Evolutionary conservation across 2,113 vertebrate genomes (phyloP).

Genomic region (Bombycilla garrulus): DNA sequence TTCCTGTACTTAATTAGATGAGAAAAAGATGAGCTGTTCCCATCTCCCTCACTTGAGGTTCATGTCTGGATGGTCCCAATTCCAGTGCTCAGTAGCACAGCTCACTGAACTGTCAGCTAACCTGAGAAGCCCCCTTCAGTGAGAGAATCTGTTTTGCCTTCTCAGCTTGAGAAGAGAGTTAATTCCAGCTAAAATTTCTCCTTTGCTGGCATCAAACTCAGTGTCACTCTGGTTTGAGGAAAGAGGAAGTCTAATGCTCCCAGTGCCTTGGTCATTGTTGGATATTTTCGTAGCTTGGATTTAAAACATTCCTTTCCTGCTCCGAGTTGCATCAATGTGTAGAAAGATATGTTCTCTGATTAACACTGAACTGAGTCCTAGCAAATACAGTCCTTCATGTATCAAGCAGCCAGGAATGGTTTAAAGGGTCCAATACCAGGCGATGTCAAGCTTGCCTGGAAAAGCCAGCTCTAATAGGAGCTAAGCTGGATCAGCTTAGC

Average conservation of each 20-base stretch:
- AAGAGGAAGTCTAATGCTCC: not conserved
- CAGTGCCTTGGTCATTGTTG: not conserved
- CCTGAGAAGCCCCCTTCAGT: not conserved
- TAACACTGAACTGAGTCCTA: not conserved
- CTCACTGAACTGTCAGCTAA: not conserved
- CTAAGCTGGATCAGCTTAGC: not conserved
- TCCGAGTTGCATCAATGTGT: not conserved
- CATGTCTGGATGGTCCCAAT: not conserved
- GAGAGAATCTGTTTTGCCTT: not conserved
- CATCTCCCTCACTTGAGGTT: not conserved
- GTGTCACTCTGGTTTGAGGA: not conserved
- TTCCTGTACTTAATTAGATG: slow-evolving; percentile 23
- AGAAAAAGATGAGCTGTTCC: slow-evolving; percentile 6
- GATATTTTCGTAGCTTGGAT: not conserved
- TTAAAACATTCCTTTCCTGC: not conserved
- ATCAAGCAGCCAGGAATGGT: not conserved
- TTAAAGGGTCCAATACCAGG: not conserved
- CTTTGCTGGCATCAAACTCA: not conserved
- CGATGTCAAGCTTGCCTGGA: not conserved
- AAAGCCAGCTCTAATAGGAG: not conserved
- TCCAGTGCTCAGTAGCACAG: not conserved
- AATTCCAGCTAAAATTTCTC: not conserved
- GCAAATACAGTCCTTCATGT: not conserved
- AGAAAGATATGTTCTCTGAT: not conserved
- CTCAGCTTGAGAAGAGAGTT: not conserved